Percentiles rank a stretch among this genome's conserved stretches.
Conservation (phyloP, 2,113 vertebrate species). For the Vidua chalybeata region DNA sequence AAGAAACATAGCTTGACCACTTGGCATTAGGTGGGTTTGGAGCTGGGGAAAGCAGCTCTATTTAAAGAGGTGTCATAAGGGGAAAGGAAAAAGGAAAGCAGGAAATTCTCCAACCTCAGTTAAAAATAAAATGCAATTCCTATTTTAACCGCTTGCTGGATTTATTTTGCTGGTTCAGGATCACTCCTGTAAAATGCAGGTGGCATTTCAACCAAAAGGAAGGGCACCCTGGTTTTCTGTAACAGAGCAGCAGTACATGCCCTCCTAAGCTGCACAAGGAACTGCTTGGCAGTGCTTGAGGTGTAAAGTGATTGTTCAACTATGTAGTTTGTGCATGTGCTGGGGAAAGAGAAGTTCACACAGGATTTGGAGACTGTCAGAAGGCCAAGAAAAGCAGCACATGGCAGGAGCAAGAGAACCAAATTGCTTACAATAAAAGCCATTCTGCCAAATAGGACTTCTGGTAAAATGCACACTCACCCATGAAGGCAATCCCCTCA, state of each 20-base stretch:
- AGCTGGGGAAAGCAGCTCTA: neutral
- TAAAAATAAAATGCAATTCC: neutral
- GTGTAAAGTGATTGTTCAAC: neutral
- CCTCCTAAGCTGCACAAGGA: neutral
- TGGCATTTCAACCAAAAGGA: neutral
- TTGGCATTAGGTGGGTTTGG: neutral
- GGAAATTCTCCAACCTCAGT: neutral
- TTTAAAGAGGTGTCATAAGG: neutral
- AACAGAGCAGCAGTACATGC: neutral
- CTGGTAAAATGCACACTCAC: conserved; percentile 13
- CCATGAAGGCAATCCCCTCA: conserved; percentile 3
- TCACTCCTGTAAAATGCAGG: neutral
- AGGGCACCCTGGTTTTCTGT: neutral
- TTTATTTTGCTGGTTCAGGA: neutral
- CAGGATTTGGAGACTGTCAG: neutral
- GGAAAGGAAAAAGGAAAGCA: neutral
- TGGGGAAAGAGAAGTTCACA: neutral
- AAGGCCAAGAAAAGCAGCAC: neutral
- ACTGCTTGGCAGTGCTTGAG: neutral
- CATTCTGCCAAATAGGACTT: conserved; percentile 3
- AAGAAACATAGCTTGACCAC: neutral
- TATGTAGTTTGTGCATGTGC: fast-evolving
- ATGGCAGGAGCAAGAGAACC: neutral
- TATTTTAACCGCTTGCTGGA: neutral
- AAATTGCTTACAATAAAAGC: neutral